These are phyloP conservation scores for Seira ritae DNA, from an alignment of 2,888 invertebrate genomes.

Conservation along the genomic window DNA sequence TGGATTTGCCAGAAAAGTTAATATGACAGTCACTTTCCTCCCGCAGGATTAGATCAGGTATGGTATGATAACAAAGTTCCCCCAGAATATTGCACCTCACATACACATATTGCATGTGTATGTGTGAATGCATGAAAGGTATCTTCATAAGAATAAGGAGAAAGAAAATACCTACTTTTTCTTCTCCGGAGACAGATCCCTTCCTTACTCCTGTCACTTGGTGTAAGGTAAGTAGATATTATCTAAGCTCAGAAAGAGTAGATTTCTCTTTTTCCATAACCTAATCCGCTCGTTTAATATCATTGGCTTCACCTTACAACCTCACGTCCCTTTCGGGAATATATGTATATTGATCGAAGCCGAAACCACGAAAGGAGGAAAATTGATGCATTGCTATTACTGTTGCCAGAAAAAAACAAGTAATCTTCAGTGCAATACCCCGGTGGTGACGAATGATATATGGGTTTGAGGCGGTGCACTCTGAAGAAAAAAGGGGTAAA, in stretches of 20 bases:
- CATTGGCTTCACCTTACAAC: background rate
- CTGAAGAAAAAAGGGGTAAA: constrained; percentile 36
- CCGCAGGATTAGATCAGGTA: background rate
- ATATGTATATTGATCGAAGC: constrained; percentile 1
- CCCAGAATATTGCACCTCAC: background rate
- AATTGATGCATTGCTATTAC: constrained; percentile 43
- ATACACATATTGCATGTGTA: background rate
- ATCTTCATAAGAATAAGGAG: background rate
- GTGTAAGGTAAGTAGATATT: constrained; percentile 19
- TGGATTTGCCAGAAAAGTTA: background rate
- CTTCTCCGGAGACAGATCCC: constrained; percentile 14
- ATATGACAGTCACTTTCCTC: constrained; percentile 30
- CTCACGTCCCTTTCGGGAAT: background rate
- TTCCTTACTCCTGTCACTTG: constrained; percentile 31
- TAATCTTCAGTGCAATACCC: constrained; percentile 12
- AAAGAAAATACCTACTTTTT: constrained; percentile 8
- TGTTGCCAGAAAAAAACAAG: background rate
- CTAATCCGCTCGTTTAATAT: constrained; percentile 11
- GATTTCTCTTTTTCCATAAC: background rate
- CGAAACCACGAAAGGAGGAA: constrained; percentile 5
- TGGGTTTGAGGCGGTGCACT: constrained; percentile 27
- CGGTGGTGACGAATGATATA: constrained; percentile 36
- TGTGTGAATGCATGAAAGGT: background rate
- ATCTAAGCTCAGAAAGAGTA: background rate
- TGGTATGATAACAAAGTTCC: background rate